phyloP scores from a whole-genome alignment of 2,113 vertebrate genomes.

The Brachypteracias leptosomus region DNA sequence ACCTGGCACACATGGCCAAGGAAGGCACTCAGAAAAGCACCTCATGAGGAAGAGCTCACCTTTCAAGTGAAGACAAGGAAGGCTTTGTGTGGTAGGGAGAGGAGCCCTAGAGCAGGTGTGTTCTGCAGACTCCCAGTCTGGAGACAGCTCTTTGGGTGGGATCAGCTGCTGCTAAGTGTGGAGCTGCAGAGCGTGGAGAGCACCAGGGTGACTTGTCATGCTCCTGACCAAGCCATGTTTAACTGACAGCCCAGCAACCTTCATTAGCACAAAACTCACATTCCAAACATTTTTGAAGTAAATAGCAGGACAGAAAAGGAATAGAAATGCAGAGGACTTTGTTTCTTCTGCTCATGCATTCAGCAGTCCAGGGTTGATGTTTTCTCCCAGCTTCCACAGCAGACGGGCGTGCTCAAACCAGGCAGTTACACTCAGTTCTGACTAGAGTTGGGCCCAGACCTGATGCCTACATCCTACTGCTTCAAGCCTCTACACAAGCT shows the following conservation, averaged over 20 bases:
- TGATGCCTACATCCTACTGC: background rate
- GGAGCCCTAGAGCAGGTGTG: background rate
- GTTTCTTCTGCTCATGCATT: background rate
- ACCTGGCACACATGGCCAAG: background rate
- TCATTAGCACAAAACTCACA: background rate
- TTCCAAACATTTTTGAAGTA: fast-evolving
- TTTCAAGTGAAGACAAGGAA: background rate
- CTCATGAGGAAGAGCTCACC: background rate
- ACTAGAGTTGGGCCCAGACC: background rate
- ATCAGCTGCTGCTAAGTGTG: background rate
- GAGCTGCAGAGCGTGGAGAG: background rate
- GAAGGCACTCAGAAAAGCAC: background rate
- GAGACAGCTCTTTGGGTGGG: fast-evolving
- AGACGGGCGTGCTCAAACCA: fast-evolving
- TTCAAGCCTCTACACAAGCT: background rate
- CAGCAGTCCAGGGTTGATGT: fast-evolving
- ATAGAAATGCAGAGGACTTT: background rate
- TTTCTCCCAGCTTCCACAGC: background rate
- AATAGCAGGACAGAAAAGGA: background rate
- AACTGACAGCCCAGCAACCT: background rate
- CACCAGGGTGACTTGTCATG: fast-evolving
- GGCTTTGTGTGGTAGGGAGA: background rate
- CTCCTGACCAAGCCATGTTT: fast-evolving
- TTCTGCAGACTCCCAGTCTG: background rate
- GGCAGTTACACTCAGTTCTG: fast-evolving